These are phyloP conservation scores for Sceloporus undulatus DNA, from an alignment of 2,113 vertebrate genomes.

Conservation along the genomic window DNA sequence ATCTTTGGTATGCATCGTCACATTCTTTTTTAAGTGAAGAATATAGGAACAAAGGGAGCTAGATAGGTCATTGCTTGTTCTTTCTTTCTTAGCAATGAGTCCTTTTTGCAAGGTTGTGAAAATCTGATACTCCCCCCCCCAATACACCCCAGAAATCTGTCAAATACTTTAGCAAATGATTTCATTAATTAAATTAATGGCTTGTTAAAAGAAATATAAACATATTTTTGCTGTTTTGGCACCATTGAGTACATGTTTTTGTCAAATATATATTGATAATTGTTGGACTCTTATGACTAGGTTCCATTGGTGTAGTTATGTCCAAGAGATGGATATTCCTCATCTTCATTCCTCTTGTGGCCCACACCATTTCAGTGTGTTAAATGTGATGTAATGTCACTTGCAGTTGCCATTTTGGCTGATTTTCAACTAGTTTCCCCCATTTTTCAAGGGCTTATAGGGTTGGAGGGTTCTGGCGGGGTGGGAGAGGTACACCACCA, in stretches of 20 bases:
- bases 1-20: too few relatives aligned
- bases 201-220: not conserved
- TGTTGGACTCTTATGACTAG: not conserved
- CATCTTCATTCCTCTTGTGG: too few relatives aligned
- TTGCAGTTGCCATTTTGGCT: too few relatives aligned
- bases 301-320: too few relatives aligned
- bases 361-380: too few relatives aligned
- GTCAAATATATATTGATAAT: not conserved
- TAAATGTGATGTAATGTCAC: too few relatives aligned
- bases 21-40: too few relatives aligned
- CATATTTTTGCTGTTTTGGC: not conserved
- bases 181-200: not conserved
- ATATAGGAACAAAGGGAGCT: not conserved
- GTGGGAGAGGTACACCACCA: too few relatives aligned
- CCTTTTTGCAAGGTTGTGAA: not conserved
- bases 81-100: not conserved
- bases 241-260: not conserved
- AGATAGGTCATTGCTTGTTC: not conserved
- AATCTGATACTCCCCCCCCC: not conserved
- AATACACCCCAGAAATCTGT: not conserved
- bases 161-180: not conserved
- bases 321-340: too few relatives aligned
- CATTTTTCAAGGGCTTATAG: too few relatives aligned
- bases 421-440: too few relatives aligned
- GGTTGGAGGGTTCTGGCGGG: too few relatives aligned